Evolutionary conservation across 2,113 vertebrate genomes (phyloP), one percentile per base, ranked within the genome.

Genomic region (Spermophilus dauricus): DNA sequence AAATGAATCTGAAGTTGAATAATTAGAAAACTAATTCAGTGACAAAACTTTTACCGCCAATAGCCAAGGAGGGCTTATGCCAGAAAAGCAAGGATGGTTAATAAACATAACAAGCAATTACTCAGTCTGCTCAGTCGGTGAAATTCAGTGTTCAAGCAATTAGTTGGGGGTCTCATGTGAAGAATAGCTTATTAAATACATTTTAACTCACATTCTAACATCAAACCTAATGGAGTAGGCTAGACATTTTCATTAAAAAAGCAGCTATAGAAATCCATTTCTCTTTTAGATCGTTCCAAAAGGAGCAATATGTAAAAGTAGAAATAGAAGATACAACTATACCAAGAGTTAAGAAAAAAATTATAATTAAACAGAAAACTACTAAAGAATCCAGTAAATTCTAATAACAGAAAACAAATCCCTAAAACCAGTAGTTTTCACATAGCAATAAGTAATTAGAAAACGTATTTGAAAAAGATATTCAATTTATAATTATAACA

Each of bases 31-130:
- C 30, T 10, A 90, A 80, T 77, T 94, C 53, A 72, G 30, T 58
- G 61, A 63, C 34, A 84, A 92, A 91, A 90, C 58, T 26, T 34
- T 58, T 30, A 86, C 16, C 17, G 14, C 17, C 39, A 39, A 42
- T 92, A 75, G 70, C 73, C 32, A 91, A 61, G 53, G 30, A 82
- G 7, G 17, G 20, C 34, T 86, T 61, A 56, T n/a, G 28, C 37
- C 8, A 89, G 75, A 69, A 89, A 92, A 96, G 48, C 17, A 78
- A 80, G 39, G n/a, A 81, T 72, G 34, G 28, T 82, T 95, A 81
- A 4, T 32, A 77, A 95, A 20, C 72, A 51, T 24, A 51, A 45
- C 53, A 81, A 30, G 3, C 84, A 73, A 34, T 51, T 48, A 87
- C 18, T 80, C 14, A 48, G 72, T 51, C 69, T 92, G 26, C n/a